A percentile compares a stretch with the other conserved stretches of the same genome.
Evolutionary conservation across 2,113 vertebrate species (phyloP).

Genomic region (Oncorhynchus nerka): DNA sequence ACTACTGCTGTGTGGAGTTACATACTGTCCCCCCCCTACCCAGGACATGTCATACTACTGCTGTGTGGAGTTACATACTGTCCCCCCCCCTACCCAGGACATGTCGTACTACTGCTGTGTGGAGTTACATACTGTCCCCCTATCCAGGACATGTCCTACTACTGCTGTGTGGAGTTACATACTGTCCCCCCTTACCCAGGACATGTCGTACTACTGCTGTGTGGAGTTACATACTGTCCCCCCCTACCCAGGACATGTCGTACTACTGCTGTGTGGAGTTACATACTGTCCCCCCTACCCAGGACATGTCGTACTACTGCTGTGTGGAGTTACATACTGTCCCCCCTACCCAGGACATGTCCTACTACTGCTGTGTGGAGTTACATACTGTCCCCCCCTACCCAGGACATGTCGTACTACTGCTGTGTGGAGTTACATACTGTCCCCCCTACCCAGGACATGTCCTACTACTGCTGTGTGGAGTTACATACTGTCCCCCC

Average conservation of each 20-base stretch:
- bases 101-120: conserved; percentile 94
- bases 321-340: conserved; percentile 90
- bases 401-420: conserved; percentile 92
- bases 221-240: conserved; percentile 85
- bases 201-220: conserved; percentile 94
- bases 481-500: conserved; percentile 78
- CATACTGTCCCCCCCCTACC: conserved; percentile 40
- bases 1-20: conserved; percentile 93
- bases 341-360: conserved; percentile 81
- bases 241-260: conserved; percentile 82
- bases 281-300: conserved; percentile 36
- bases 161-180: conserved; percentile 91
- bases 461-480: conserved; percentile 94
- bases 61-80: conserved; percentile 89
- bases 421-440: conserved; percentile 91
- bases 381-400: conserved; percentile 62
- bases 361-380: conserved; percentile 94
- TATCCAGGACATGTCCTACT: conserved; percentile 89
- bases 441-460: conserved; percentile 78
- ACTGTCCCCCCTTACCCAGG: conserved; percentile 75
- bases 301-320: conserved; percentile 96
- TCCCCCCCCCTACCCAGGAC: conserved; percentile 78
- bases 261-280: conserved; percentile 95
- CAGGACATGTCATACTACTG: conserved; percentile 95
- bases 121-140: conserved; percentile 77